These are phyloP conservation scores for Machaerirhynchus nigripectus DNA, from an alignment of 2,113 vertebrate species.

Conservation along the genomic window DNA sequence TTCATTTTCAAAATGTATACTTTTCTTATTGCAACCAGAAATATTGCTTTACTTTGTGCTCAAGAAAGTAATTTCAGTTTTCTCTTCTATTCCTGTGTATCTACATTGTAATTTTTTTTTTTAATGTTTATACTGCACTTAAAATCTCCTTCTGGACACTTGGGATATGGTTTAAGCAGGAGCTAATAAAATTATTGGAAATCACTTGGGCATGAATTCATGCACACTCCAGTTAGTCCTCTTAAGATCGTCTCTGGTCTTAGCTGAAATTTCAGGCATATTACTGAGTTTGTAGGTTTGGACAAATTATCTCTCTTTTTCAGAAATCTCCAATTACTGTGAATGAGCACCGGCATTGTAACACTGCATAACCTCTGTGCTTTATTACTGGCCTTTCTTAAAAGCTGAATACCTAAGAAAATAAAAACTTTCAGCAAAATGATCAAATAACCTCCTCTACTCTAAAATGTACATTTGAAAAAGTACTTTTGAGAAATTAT, in stretches of 20 bases:
- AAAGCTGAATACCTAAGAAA: conserved; percentile 43
- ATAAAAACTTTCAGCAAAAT: conserved; percentile 2
- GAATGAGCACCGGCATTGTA: background rate
- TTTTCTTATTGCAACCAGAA: background rate
- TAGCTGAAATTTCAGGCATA: background rate
- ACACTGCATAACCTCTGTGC: background rate
- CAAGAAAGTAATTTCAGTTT: background rate
- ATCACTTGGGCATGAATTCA: background rate
- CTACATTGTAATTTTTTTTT: background rate
- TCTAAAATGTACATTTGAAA: background rate
- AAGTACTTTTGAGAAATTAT: background rate
- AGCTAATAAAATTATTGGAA: background rate
- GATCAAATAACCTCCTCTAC: conserved; percentile 29
- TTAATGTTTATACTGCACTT: background rate
- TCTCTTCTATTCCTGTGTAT: background rate
- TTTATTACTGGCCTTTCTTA: conserved; percentile 7
- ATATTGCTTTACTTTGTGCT: background rate
- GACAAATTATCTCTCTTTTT: conserved; percentile 20
- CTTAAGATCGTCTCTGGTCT: background rate
- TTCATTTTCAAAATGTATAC: background rate
- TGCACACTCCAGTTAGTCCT: background rate
- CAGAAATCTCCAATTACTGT: conserved; percentile 39
- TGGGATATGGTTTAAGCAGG: background rate
- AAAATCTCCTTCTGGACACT: background rate
- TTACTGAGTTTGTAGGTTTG: background rate